Conservation (phyloP, 2,797 vertebrate genomes). For the Galaxias olidus region DNA sequence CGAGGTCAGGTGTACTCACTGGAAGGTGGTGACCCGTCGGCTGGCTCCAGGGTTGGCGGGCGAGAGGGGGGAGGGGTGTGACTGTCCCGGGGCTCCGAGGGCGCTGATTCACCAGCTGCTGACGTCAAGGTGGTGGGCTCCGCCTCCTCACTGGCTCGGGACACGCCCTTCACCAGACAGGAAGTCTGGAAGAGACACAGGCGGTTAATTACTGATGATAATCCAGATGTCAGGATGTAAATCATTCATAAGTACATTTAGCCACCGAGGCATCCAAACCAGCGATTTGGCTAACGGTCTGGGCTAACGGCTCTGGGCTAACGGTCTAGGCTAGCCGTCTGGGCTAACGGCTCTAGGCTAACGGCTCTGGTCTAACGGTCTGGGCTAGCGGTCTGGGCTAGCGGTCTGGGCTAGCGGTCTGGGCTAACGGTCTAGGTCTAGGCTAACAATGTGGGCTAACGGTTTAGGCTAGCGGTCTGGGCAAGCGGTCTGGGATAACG, state of each 20-base stretch:
- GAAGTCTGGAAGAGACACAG: constrained; percentile 69
- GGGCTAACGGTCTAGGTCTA: no score
- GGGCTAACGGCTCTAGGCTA: no score
- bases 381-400: no score
- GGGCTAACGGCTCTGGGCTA: no score
- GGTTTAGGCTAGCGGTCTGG: no score
- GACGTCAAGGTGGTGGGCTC: constrained; percentile 30
- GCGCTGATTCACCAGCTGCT: constrained; percentile 45
- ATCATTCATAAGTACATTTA: background rate
- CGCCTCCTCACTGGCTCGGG: constrained; percentile 54
- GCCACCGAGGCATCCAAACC: background rate
- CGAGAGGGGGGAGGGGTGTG: constrained; percentile 53
- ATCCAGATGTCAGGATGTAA: background rate
- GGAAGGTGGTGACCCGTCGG: constrained; percentile 65
- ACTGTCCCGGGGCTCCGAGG: constrained; percentile 56
- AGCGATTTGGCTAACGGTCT: no score
- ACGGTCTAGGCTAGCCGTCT: no score
- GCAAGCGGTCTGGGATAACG: no score
- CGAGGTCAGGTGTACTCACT: constrained; percentile 70
- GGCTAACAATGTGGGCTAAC: no score
- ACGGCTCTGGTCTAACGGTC: no score
- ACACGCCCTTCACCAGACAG: constrained; percentile 57
- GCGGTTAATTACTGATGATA: constrained; percentile 3
- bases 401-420: no score
- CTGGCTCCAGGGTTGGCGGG: constrained; percentile 61